These are phyloP conservation scores for Sebastes cheni DNA, from an alignment of 2,797 vertebrate species.

Conservation along the genomic window DNA sequence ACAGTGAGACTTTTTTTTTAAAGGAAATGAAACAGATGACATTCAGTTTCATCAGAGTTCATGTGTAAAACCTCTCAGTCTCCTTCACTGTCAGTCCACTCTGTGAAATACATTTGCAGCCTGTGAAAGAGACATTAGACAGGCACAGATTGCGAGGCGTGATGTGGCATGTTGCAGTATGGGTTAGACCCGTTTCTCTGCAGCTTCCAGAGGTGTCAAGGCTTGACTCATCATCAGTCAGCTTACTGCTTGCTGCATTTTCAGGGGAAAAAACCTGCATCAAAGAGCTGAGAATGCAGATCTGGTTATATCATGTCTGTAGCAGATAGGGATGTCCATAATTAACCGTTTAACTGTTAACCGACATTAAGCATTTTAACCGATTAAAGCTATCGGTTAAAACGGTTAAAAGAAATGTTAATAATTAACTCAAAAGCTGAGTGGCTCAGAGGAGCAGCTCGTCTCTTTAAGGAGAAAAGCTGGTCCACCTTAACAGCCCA, in stretches of 20 bases:
- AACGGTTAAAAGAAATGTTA: too few species aligned
- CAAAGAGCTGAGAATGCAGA: neutral
- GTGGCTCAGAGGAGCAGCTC: too few species aligned
- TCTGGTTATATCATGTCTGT: neutral
- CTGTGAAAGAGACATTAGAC: conserved; percentile 14
- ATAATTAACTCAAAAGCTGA: too few species aligned
- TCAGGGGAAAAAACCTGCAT: neutral
- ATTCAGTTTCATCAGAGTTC: neutral
- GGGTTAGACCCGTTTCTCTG: neutral
- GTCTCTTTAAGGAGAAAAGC: too few species aligned
- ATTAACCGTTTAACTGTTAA: too few species aligned
- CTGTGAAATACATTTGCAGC: conserved; percentile 2
- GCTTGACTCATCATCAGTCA: conserved; percentile 23
- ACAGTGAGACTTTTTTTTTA: neutral
- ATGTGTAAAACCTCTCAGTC: conserved; percentile 2
- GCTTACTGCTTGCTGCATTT: neutral
- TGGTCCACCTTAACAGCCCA: too few species aligned
- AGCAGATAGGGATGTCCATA: neutral
- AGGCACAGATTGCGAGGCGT: neutral
- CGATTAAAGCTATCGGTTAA: too few species aligned
- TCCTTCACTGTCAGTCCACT: neutral
- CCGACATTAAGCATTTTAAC: too few species aligned
- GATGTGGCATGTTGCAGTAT: neutral
- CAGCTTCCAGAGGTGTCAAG: conserved; percentile 9
- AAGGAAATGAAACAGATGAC: conserved; percentile 1